phyloP scores from a whole-genome alignment of 2,797 vertebrate species.

The Sarcoramphus papa region DNA sequence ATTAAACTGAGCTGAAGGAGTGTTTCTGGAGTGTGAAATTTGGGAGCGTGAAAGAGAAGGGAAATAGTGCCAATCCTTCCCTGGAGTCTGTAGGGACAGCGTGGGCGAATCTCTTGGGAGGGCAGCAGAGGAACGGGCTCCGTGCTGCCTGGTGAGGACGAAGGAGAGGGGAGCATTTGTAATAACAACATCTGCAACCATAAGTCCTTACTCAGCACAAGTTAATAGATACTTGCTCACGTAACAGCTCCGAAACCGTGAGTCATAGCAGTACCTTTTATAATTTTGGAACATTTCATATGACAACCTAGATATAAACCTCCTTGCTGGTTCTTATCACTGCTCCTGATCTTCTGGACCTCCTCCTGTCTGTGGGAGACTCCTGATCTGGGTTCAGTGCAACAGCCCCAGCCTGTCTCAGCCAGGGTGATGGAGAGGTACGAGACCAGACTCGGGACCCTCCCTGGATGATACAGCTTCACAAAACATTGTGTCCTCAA shows the following conservation, averaged over 20 bases:
- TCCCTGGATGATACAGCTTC: not conserved
- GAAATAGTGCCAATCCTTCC: not conserved
- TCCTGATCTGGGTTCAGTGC: not conserved
- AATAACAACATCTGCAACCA: conserved; percentile 7
- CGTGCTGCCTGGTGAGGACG: not conserved
- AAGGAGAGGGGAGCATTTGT: not conserved
- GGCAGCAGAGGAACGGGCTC: not conserved
- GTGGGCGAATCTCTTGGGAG: not conserved
- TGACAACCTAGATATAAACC: not conserved
- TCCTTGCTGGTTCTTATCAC: not conserved
- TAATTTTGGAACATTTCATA: conserved; percentile 42
- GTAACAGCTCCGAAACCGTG: conserved; percentile 42
- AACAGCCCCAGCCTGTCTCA: not conserved
- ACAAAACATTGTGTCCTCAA: not conserved
- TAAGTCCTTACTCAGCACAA: conserved; percentile 49
- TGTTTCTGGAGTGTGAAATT: not conserved
- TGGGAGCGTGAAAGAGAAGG: not conserved
- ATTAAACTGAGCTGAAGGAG: not conserved
- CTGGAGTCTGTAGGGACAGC: not conserved
- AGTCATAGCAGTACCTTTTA: conserved; percentile 21
- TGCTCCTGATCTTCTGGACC: not conserved
- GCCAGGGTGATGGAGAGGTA: not conserved
- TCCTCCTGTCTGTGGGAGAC: not conserved
- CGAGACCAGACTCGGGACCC: not conserved
- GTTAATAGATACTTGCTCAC: conserved; percentile 6